Conservation (phyloP, 2,888 invertebrate genomes). For the Neoaliturus tenellus region DNA sequence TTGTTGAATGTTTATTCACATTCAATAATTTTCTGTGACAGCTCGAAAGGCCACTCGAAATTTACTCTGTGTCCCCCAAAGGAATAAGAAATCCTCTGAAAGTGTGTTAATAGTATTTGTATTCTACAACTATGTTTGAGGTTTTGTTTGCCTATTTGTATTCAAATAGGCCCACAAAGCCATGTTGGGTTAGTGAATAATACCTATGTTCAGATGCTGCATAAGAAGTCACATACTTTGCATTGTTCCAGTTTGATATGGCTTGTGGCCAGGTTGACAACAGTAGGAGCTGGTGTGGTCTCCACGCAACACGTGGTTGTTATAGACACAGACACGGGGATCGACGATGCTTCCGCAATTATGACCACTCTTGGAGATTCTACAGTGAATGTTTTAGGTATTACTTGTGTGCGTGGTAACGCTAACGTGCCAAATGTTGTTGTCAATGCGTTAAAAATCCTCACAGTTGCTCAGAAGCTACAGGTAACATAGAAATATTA, state of each 20-base stretch:
- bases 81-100: too few relatives aligned
- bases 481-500: constrained; percentile 51
- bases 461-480: constrained; percentile 70
- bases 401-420: constrained; percentile 77
- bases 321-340: constrained; percentile 74
- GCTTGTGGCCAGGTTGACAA: neutral
- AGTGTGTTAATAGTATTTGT: too few relatives aligned
- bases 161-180: too few relatives aligned
- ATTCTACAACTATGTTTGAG: too few relatives aligned
- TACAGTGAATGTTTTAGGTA: constrained; percentile 73
- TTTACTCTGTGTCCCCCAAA: too few relatives aligned
- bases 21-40: too few relatives aligned
- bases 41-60: too few relatives aligned
- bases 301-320: constrained; percentile 67
- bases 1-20: too few relatives aligned
- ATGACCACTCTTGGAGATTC: constrained; percentile 70
- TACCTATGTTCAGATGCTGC: too few relatives aligned
- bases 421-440: constrained; percentile 73
- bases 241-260: neutral
- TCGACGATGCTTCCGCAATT: constrained; percentile 74
- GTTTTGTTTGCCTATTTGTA: too few relatives aligned
- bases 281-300: neutral
- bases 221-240: too few relatives aligned
- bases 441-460: constrained; percentile 74
- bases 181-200: too few relatives aligned